Evolutionary conservation across 2,888 invertebrate species (phyloP), one percentile per base, ranked within the genome.

Genomic region (Rotaria socialis): DNA sequence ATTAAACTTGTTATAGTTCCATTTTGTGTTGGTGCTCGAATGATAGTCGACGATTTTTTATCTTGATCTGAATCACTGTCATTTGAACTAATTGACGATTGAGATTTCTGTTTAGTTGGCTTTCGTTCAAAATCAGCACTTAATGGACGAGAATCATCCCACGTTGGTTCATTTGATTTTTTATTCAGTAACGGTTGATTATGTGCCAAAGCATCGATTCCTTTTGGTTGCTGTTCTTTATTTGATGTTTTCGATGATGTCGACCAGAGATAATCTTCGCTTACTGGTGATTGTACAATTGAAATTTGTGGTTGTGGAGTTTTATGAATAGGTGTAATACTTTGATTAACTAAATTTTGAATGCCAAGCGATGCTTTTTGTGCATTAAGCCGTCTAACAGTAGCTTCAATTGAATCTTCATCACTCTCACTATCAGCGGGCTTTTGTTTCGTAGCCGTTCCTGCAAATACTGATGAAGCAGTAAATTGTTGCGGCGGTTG

Each of bases 81-180:
- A 80, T 24, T 22, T 2, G 75, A 80, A 47, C 22, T 80, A 24
- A 3, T 22, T 22, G 43, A 43, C 24, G 22, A 22, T 22, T 19
- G 6, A 43, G 22, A 11, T 75, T 75, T 75, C 19, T 43, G 27
- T 24, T 75, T 24, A 19, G n/a, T 43, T 47, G n/a, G n/a, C 10
- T 43, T 24, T 2, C 47, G 80, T 47, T 80, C 47, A n/a, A 80
- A 47, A 80, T 80, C 80, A 43, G 80, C 47, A n/a, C 80, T 80
- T 24, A 80, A 47, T n/a, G 80, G 80, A n/a, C 80, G 80, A 47
- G 80, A 80, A 80, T 80, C 80, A 47, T 80, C 80, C 24, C 41
- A 80, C 10, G 22, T 47, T n/a, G 47, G 24, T 47, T 41, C 67
- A 41, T 16, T 67, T 16, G 27, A 19, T 67, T 67, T 27, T 41